A percentile compares a stretch with the other conserved stretches of the same genome.
Conservation (phyloP, 1,140 invertebrate genomes). For the Leptopilina clavipes region DNA sequence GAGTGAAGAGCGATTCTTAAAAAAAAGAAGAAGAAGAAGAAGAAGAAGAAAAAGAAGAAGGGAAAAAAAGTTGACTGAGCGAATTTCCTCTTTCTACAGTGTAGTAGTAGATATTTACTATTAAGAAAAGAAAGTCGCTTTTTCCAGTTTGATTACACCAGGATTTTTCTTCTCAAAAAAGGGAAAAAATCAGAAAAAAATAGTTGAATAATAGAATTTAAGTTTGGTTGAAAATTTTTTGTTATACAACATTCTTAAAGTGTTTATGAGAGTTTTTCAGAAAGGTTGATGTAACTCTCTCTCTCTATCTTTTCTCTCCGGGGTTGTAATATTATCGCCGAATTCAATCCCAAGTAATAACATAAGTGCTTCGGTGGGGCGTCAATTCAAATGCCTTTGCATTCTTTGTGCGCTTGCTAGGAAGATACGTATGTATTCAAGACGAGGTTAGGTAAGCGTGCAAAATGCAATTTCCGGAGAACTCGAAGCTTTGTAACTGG, state of each 20-base stretch:
- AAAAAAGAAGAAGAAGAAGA: too few species aligned
- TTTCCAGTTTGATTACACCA: too few species aligned
- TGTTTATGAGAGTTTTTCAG: too few species aligned
- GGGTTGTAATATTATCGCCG: constrained; percentile 9
- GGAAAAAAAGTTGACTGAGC: constrained; percentile 47
- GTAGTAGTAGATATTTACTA: constrained; percentile 48
- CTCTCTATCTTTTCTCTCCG: not conserved
- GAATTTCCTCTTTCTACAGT: constrained; percentile 51
- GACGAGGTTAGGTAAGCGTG: constrained; percentile 31
- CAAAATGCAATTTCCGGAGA: constrained; percentile 34
- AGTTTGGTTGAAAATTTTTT: too few species aligned
- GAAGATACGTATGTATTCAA: constrained; percentile 33
- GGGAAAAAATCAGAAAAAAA: too few species aligned
- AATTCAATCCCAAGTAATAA: constrained; percentile 30
- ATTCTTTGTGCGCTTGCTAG: constrained; percentile 18
- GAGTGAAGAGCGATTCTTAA: constrained; percentile 47
- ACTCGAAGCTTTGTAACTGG: constrained; percentile 31
- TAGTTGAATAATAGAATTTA: too few species aligned
- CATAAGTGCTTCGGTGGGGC: constrained; percentile 22
- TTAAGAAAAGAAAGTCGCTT: constrained; percentile 42
- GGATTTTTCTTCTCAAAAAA: too few species aligned
- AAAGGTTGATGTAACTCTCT: too few species aligned
- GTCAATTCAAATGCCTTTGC: constrained; percentile 19
- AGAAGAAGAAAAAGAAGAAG: too few species aligned
- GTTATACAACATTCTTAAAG: too few species aligned